A percentile compares a stretch with the other conserved stretches of the same genome.
Conservation (phyloP, 1,140 invertebrate genomes). For the Diabrotica undecimpunctata region DNA sequence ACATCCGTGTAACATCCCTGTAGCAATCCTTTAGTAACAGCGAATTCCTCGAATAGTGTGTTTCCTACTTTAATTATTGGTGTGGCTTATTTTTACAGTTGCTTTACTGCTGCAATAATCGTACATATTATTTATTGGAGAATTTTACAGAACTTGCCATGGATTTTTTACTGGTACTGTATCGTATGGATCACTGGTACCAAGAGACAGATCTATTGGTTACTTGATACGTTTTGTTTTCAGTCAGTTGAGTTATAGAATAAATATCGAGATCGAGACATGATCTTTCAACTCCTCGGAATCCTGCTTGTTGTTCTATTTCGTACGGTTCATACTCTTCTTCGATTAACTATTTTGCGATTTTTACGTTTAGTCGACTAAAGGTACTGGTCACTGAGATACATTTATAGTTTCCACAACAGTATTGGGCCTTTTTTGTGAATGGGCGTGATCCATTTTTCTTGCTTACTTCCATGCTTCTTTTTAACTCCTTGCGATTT, state of each 20-base stretch:
- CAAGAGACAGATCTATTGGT: background rate
- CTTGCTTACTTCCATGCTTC: no score
- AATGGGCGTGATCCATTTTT: no score
- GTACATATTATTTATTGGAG: background rate
- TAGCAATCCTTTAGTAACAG: no score
- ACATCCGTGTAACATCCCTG: no score
- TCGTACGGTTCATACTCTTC: background rate
- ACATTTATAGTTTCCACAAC: background rate
- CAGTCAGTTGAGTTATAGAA: background rate
- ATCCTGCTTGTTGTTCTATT: background rate
- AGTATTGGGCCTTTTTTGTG: no score
- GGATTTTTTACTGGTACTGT: no score
- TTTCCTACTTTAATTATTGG: background rate
- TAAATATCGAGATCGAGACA: background rate
- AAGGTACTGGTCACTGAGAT: background rate
- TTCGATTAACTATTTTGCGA: background rate
- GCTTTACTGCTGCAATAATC: background rate
- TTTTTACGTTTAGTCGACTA: background rate
- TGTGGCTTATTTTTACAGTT: no score
- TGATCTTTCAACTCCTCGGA: background rate
- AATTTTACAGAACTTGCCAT: background rate
- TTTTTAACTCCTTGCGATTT: no score
- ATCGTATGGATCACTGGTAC: background rate
- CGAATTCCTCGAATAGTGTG: background rate
- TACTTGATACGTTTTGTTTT: background rate